These are phyloP conservation scores for Eucera pruinosa DNA, from an alignment of 2,888 invertebrate genomes.

Conservation along the genomic window DNA sequence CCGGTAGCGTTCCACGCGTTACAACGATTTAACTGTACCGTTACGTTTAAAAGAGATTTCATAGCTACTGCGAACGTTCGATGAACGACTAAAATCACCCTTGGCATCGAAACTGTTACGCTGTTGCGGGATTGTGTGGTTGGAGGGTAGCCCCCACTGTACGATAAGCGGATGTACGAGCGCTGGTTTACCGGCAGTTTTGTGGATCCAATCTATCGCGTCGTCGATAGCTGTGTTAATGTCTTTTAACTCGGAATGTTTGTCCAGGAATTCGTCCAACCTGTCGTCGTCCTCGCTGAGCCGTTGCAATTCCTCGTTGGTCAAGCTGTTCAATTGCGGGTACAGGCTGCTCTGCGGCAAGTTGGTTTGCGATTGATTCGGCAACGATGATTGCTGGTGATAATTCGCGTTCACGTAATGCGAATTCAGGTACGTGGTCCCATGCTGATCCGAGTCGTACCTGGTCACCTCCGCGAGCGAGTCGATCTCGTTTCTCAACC, in stretches of 20 bases:
- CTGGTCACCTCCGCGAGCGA: constrained; percentile 69
- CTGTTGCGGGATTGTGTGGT: no score
- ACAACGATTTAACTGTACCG: no score
- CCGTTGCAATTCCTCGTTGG: constrained; percentile 89
- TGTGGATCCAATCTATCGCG: constrained; percentile 89
- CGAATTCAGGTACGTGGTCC: constrained; percentile 76
- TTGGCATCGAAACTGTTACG: no score
- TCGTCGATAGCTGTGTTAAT: constrained; percentile 90
- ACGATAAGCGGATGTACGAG: no score
- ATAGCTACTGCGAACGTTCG: no score
- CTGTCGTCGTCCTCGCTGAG: constrained; percentile 89
- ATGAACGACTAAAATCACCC: no score
- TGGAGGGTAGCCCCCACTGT: no score
- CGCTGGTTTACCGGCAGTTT: constrained; percentile 86
- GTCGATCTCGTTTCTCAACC: constrained; percentile 66
- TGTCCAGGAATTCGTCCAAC: constrained; percentile 90
- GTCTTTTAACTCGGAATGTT: constrained; percentile 88
- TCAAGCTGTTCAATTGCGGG: constrained; percentile 85
- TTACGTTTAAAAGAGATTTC: no score
- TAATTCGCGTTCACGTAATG: constrained; percentile 78
- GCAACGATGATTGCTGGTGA: constrained; percentile 68
- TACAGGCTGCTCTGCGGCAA: constrained; percentile 81
- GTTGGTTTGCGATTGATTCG: constrained; percentile 69
- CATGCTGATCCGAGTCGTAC: constrained; percentile 77
- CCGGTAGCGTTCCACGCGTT: no score